Base-by-base conservation (phyloP, 2,113 vertebrate species). In the Myanophis thanlyinensis region DNA sequence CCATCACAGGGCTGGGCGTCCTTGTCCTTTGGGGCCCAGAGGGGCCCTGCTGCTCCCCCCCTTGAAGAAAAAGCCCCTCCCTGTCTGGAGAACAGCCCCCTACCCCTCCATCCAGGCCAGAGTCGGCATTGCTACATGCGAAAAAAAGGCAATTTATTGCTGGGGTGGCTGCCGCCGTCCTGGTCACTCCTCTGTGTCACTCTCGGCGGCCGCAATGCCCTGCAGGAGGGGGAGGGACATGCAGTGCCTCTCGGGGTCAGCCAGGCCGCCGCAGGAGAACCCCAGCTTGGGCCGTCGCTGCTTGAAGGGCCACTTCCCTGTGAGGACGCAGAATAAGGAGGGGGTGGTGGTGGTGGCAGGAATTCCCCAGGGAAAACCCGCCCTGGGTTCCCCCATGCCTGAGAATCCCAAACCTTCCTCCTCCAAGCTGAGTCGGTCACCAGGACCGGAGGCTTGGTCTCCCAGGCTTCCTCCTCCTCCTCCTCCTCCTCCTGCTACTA, bases 171-270 rank as follows among this genome's bases (percentile, higher is more conserved):
- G 67, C 88, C 80, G 46, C 40, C 3, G 1, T 27, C 59, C 30
- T 18, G 90, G 90, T 97, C 93, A 96, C 62, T 95, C 94, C 73
- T 97, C 96, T 47, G 96, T 97, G 96, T 97, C 96, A 91, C 96
- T 96, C 86, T 97, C 97, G 0, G 94, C 95, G 0, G 94, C 95
- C 56, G 91, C 92, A 49, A 92, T 88, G 92, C 94, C 94, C 94
- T 97, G 95, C 94, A 97, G 96, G 95, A 97, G 97, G 92, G 97
- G 96, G 95, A 97, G 96, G 88, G 96, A 96, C 97, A 97, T 97
- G 96, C 95, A 96, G 95, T 96, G 96, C 91, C 94, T 94, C 59
- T 97, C 96, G 20, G 96, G 95, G 88, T 97, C 95, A 85, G 95
- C 89, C 87, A 95, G 96, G 90, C 92, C 94, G 94, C 93, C 86